phyloP scores from a whole-genome alignment of 2,113 vertebrate genomes.

The Macquaria australasica region DNA sequence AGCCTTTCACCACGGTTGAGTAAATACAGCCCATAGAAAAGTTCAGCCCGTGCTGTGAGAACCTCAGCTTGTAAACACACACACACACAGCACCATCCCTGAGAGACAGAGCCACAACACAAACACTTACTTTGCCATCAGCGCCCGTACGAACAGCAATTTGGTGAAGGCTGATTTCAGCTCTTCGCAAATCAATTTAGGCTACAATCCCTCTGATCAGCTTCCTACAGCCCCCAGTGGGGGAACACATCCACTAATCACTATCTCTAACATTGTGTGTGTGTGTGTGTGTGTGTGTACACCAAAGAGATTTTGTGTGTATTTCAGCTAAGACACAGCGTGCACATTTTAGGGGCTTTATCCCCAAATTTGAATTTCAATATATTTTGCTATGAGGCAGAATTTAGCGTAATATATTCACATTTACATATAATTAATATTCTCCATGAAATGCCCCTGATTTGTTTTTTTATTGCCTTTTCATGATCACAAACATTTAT shows the following conservation, averaged over 20 bases:
- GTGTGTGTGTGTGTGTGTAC: background rate
- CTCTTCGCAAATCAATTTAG: constrained; percentile 67
- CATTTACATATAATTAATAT: constrained; percentile 62
- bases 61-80: constrained; percentile 48
- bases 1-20: constrained; percentile 59
- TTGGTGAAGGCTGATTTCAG: constrained; percentile 65
- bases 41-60: constrained; percentile 46
- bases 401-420: constrained; percentile 27
- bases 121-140: constrained; percentile 60
- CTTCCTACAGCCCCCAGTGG: constrained; percentile 29
- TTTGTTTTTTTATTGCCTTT: constrained; percentile 35
- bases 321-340: constrained; percentile 11
- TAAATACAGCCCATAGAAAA: constrained; percentile 62
- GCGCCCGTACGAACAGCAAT: constrained; percentile 52
- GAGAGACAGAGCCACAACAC: constrained; percentile 53
- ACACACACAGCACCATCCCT: constrained; percentile 7
- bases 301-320: background rate
- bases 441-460: constrained; percentile 34
- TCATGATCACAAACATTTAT: constrained; percentile 37
- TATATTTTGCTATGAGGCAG: constrained; percentile 49
- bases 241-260: constrained; percentile 54
- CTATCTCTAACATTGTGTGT: constrained; percentile 15
- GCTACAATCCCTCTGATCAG: constrained; percentile 60
- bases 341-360: constrained; percentile 36
- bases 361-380: constrained; percentile 61